phyloP scores from a whole-genome alignment of 2,797 vertebrate species.

The Eidolon dupreanum region DNA sequence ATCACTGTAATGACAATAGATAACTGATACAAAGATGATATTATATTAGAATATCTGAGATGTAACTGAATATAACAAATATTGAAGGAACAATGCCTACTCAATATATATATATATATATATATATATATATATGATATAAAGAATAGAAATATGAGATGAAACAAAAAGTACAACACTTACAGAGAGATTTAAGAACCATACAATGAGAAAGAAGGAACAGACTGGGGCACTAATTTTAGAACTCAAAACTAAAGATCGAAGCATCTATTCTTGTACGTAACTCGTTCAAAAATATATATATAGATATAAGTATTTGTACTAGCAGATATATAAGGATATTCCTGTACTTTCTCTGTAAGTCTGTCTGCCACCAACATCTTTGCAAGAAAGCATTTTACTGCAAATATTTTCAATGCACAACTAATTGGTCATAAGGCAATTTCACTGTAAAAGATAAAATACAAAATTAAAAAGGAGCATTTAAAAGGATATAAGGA shows the following conservation, averaged over 20 bases:
- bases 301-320: slow-evolving; percentile 3
- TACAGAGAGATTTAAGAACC: not conserved
- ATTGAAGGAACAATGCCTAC: not conserved
- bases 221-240: not conserved
- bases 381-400: not conserved
- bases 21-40: not conserved
- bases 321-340: not conserved
- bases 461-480: not conserved
- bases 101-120: not conserved
- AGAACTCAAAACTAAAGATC: not conserved
- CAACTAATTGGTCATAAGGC: not conserved
- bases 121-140: not conserved
- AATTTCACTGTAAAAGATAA: not conserved
- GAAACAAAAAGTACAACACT: not conserved
- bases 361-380: not conserved
- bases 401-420: not conserved
- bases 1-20: not conserved
- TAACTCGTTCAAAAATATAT: not conserved
- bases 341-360: not conserved
- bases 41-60: not conserved
- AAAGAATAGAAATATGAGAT: not conserved
- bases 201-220: not conserved
- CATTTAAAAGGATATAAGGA: not conserved
- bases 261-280: not conserved
- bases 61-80: not conserved